These are phyloP conservation scores for Distichodus sexfasciatus DNA, from an alignment of 2,797 vertebrate species.

Conservation along the genomic window DNA sequence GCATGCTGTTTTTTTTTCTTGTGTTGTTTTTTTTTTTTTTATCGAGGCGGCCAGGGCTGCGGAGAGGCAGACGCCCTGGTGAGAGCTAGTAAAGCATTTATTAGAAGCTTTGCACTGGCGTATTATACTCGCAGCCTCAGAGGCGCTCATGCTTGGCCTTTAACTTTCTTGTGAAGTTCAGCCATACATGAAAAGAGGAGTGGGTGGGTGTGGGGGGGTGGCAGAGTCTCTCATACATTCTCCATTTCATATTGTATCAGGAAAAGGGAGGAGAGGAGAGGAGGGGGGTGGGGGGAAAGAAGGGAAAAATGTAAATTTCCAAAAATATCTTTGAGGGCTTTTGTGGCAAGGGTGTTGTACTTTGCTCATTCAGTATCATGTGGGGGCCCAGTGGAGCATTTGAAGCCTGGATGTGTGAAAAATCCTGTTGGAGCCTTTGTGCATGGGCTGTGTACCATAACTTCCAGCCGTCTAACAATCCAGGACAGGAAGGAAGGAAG, in stretches of 20 bases:
- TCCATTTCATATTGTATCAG: slow-evolving; percentile 71
- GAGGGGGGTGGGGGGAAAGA: slow-evolving; percentile 2
- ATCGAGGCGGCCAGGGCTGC: slow-evolving; percentile 59
- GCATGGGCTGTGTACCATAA: slow-evolving; percentile 73
- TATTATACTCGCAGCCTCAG: slow-evolving; percentile 89
- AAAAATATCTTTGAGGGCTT: slow-evolving; percentile 48
- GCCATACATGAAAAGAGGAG: slow-evolving; percentile 75
- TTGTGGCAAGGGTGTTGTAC: slow-evolving; percentile 51
- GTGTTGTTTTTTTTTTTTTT: too few relatives aligned
- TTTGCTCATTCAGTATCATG: slow-evolving; percentile 67
- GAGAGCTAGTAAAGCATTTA: slow-evolving; percentile 96
- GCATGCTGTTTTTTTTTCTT: too few relatives aligned
- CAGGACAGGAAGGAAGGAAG: slow-evolving; percentile 60
- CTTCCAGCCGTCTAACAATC: slow-evolving; percentile 67
- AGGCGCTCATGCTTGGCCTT: slow-evolving; percentile 93
- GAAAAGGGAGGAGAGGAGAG: slow-evolving; percentile 49
- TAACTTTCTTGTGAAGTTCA: slow-evolving; percentile 95
- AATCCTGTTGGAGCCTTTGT: slow-evolving; percentile 74
- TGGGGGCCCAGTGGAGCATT: slow-evolving; percentile 70
- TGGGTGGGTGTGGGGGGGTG: slow-evolving; percentile 52
- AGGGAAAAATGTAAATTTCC: slow-evolving; percentile 64
- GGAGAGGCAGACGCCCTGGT: slow-evolving; percentile 84
- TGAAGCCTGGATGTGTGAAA: slow-evolving; percentile 71
- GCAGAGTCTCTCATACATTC: slow-evolving; percentile 68
- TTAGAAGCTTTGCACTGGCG: slow-evolving; percentile 91